Base-by-base conservation (phyloP, 1,140 invertebrate species). In the Drepana arcuata region DNA sequence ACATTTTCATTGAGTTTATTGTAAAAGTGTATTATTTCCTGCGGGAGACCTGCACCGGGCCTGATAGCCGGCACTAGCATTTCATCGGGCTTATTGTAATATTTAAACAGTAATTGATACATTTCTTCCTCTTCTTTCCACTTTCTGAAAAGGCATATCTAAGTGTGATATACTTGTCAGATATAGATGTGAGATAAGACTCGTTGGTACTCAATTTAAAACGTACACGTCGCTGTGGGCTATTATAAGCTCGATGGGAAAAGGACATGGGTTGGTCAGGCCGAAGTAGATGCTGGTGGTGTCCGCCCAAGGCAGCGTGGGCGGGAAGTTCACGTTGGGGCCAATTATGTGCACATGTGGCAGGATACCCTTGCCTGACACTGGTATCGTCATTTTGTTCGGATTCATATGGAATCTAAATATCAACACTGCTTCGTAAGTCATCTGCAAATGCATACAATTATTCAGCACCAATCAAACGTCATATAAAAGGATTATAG, bases 391-490 rank as follows among this genome's bases (percentile, higher is more conserved):
- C 56, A 82, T 45, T 54, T 48, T 64, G 27, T 59, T 72, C 2
- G 78, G 78, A 47, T 82, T 82, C 78, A 82, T 79, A 18, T 82
- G 74, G 32, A 79, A 82, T 48, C 62, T 59, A 29, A 82, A 79
- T 57, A 78, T 64, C 3, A 82, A 33, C 1, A 68, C 3, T 5
- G 65, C 74, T 39, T 82, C 74, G 16, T 72, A 82, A 4, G 45
- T 34, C 60, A 79, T 70, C 77, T 82, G 44, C 27, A 26, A 27
- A 30, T n/a, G n/a, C n/a, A n/a, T n/a, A n/a, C n/a, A n/a, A n/a
- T n/a, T n/a, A n/a, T n/a, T n/a, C n/a, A n/a, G n/a, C n/a, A n/a
- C n/a, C n/a, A n/a, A n/a, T n/a, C n/a, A n/a, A n/a, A n/a, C n/a
- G n/a, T n/a, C n/a, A n/a, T n/a, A n/a, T n/a, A n/a, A n/a, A n/a